Conservation (phyloP, 2,797 vertebrate genomes). For the Lycodopsis pacificus region DNA sequence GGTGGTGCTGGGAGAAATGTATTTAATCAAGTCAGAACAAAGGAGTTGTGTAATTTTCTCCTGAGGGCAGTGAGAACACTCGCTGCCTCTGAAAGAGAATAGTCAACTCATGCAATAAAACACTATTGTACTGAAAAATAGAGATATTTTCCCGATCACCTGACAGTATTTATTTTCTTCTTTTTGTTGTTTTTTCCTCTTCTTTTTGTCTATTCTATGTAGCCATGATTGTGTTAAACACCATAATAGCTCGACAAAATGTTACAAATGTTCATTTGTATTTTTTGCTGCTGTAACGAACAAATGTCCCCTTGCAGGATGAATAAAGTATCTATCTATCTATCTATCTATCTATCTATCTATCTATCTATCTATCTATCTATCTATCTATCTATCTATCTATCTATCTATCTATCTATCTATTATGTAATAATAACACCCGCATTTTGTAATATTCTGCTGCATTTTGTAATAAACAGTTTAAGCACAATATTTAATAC, state of each 20-base stretch:
- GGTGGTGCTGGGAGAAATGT: slow-evolving; percentile 71
- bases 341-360: too few relatives aligned
- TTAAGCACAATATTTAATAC: neutral
- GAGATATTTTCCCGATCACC: slow-evolving; percentile 46
- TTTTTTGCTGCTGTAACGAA: too few relatives aligned
- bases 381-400: too few relatives aligned
- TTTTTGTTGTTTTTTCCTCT: neutral
- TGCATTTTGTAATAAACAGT: neutral
- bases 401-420: too few relatives aligned
- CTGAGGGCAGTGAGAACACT: slow-evolving; percentile 63
- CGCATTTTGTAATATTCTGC: neutral
- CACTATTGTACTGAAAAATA: slow-evolving; percentile 49
- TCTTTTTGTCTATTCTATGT: slow-evolving; percentile 18
- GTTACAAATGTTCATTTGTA: neutral
- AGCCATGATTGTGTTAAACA: slow-evolving; percentile 31
- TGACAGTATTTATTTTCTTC: slow-evolving; percentile 30
- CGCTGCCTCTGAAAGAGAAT: slow-evolving; percentile 50
- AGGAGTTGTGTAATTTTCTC: slow-evolving; percentile 77
- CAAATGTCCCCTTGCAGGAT: too few relatives aligned
- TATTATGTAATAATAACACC: neutral
- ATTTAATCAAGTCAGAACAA: slow-evolving; percentile 82
- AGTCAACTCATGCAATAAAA: slow-evolving; percentile 46
- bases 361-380: too few relatives aligned
- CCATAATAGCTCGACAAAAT: neutral
- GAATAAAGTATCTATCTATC: too few relatives aligned